These are phyloP conservation scores for Helicoverpa armigera DNA, from an alignment of 1,140 invertebrate species.

Conservation along the genomic window DNA sequence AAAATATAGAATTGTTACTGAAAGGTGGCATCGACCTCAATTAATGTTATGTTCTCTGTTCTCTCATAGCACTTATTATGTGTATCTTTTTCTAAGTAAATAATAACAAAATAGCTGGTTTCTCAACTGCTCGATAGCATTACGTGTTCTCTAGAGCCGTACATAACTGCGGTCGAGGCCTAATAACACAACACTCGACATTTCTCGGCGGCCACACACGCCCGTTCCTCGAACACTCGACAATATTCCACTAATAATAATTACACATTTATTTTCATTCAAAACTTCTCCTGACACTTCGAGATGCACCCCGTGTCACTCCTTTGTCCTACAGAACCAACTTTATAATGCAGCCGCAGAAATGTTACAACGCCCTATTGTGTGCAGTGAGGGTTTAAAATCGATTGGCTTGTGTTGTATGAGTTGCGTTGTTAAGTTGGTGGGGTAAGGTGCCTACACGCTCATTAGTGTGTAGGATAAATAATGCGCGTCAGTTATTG, in stretches of 20 bases:
- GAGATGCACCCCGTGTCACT: constrained; percentile 57
- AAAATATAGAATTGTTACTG: too few relatives aligned
- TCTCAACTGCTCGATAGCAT: constrained; percentile 10
- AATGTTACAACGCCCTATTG: not conserved
- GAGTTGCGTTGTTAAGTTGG: constrained; percentile 15
- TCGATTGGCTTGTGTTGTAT: constrained; percentile 20
- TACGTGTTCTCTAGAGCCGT: constrained; percentile 2
- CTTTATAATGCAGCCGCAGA: constrained; percentile 4
- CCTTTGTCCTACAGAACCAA: constrained; percentile 47
- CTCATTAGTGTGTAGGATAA: constrained; percentile 60
- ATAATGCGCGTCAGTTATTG: constrained; percentile 53
- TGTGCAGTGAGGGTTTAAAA: constrained; percentile 34
- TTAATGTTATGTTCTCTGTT: too few relatives aligned
- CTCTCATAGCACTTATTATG: too few relatives aligned
- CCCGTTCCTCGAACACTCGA: constrained; percentile 52
- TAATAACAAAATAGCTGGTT: not conserved
- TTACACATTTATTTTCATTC: constrained; percentile 61
- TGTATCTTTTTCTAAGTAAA: too few relatives aligned
- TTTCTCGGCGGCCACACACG: constrained; percentile 35
- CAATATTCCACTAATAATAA: constrained; percentile 62
- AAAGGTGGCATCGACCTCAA: too few relatives aligned
- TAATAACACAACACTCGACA: constrained; percentile 49
- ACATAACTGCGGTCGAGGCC: constrained; percentile 4
- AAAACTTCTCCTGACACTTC: constrained; percentile 56
- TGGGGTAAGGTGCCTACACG: constrained; percentile 56